Evolutionary conservation across 2,113 vertebrate genomes (phyloP), one percentile per base, ranked within the genome.

Genomic region (Rhinolophus ferrumequinum): DNA sequence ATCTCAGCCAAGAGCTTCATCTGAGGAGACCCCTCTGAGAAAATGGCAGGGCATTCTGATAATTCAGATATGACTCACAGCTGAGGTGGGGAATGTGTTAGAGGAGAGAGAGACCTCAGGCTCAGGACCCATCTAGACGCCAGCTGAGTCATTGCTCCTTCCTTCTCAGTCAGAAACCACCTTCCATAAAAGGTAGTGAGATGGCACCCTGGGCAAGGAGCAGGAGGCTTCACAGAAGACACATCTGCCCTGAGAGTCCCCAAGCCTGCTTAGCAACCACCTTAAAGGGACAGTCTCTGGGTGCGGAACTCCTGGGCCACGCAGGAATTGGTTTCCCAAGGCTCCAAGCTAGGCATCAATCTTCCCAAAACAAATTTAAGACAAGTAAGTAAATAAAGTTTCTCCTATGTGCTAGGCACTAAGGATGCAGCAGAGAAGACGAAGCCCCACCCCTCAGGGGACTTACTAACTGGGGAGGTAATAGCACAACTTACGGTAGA

Each of bases 51-150:
- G 28, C n/a, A 6, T 80, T 35, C 56, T 22, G 62, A 15, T 70
- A 93, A 88, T 8, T 96, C 94, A 73, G 76, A 80, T 84, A 83
- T 35, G 83, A 86, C 60, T 86, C 86, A 79, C 2, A n/a, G 54
- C 10, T 18, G 64, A 95, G 75, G 50, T 16, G 18, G 77, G 67
- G 76, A 56, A 33, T 0, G 0, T 3, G 26, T 9, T 5, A 0
- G 70, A 50, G 50, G 30, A 15, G 18, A n/a, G 18, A n/a, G 41
- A 64, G 75, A 35, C 22, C 73, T 70, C 6, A 30, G 66, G 73
- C 47, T 86, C 73, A 75, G 87, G 60, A 60, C 66, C 58, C n/a
- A 33, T 67, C n/a, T 44, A 35, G 88, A 90, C 81, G 76, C 19
- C 24, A 22, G 60, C 54, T 70, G 90, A 95, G 64, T 82, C 85